Evolutionary conservation across 2,113 vertebrate species (phyloP).

Genomic region (Egretta garzetta): DNA sequence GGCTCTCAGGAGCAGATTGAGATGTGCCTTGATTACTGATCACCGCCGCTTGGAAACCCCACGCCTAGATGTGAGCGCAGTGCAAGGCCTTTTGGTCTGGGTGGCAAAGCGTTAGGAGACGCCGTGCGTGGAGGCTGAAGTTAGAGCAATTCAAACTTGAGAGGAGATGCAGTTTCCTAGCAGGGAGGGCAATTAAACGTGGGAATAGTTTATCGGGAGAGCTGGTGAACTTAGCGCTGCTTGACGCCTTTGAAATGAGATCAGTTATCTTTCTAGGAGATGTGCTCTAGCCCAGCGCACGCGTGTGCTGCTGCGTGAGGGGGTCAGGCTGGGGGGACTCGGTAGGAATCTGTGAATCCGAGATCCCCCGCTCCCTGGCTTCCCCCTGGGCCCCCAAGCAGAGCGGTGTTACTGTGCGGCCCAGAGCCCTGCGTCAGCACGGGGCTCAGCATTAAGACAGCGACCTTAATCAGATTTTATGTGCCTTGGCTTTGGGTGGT

Average conservation of each 20-base stretch:
- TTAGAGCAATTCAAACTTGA: neutral
- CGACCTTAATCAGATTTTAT: neutral
- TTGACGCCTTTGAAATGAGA: neutral
- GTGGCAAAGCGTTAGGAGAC: neutral
- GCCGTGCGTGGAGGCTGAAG: fast-evolving
- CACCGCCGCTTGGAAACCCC: neutral
- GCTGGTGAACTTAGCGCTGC: neutral
- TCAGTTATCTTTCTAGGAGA: neutral
- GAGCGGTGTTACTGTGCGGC: neutral
- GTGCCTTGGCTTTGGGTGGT: neutral
- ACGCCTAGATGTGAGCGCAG: fast-evolving
- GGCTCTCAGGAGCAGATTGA: fast-evolving
- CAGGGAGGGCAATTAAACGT: neutral
- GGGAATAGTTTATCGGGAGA: neutral
- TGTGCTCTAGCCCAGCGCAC: neutral
- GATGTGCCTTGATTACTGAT: neutral
- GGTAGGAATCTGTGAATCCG: fast-evolving
- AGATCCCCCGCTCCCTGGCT: neutral
- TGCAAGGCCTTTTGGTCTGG: neutral
- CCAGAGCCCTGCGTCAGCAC: fast-evolving
- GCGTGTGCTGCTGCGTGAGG: neutral
- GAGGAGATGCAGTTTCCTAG: neutral
- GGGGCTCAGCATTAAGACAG: neutral
- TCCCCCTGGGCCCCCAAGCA: neutral
- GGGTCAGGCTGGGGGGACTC: fast-evolving